Percentiles rank a stretch among this genome's conserved stretches.
phyloP scores from a whole-genome alignment of 1,140 invertebrate genomes.

The Chrysomallon squamiferum region DNA sequence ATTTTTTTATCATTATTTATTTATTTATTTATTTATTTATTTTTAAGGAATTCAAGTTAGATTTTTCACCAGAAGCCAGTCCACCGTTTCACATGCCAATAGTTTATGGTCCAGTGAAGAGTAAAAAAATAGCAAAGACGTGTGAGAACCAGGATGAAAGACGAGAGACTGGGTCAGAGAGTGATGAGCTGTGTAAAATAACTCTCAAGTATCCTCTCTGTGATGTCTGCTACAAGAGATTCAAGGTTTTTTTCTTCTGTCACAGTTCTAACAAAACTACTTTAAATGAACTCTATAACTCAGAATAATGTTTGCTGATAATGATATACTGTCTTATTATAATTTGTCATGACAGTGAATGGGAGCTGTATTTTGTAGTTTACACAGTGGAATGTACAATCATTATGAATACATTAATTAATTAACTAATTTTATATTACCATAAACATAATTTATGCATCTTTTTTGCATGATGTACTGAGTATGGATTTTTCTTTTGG shows the following conservation, averaged over 20 bases:
- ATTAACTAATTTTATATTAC: not conserved
- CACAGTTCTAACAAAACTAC: too few relatives aligned
- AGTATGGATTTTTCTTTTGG: too few relatives aligned
- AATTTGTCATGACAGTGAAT: not conserved
- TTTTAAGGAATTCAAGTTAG: constrained; percentile 3
- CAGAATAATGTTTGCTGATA: not conserved
- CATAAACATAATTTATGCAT: too few relatives aligned
- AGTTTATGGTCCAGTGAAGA: constrained; percentile 76
- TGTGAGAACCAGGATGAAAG: constrained; percentile 5
- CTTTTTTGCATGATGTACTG: too few relatives aligned
- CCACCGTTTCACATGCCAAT: constrained; percentile 86
- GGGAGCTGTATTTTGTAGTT: not conserved
- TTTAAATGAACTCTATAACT: not conserved
- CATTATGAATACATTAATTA: not conserved
- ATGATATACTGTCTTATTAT: not conserved
- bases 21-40: too few relatives aligned
- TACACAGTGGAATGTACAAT: not conserved
- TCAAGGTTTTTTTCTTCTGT: constrained; percentile 20
- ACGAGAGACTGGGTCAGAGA: not conserved
- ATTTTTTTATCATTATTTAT: too few relatives aligned
- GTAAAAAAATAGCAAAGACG: constrained; percentile 65
- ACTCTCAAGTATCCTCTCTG: constrained; percentile 62
- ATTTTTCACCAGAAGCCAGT: constrained; percentile 40
- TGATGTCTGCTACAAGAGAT: constrained; percentile 69
- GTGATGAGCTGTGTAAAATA: not conserved